Conservation (phyloP, 2,113 vertebrate genomes). For the Bubo blakistoni region DNA sequence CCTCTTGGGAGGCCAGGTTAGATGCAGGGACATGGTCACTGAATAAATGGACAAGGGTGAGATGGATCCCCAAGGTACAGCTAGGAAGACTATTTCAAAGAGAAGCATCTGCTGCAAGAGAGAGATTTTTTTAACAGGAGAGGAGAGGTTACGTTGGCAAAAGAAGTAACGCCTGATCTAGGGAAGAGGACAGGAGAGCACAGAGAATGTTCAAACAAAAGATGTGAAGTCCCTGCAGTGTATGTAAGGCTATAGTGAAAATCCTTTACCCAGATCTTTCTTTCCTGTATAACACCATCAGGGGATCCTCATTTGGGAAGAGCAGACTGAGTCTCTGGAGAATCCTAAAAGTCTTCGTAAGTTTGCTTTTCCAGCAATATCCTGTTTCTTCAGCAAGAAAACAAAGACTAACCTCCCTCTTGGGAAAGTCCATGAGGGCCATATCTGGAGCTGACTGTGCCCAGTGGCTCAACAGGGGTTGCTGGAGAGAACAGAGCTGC, state of each 20-base stretch:
- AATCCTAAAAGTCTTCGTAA: not conserved
- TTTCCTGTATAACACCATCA: not conserved
- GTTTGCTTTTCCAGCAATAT: not conserved
- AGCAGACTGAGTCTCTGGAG: not conserved
- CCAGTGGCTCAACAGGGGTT: not conserved
- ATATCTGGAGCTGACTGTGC: not conserved
- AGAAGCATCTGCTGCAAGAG: not conserved
- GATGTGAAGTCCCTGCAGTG: not conserved
- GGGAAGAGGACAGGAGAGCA: not conserved
- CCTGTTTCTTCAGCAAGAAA: not conserved
- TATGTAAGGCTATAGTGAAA: not conserved
- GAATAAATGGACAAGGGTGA: not conserved
- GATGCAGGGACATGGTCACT: not conserved
- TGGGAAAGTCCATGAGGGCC: fast-evolving
- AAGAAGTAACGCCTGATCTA: not conserved
- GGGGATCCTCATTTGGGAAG: not conserved
- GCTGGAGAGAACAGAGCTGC: not conserved
- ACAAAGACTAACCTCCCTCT: not conserved
- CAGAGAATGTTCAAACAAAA: not conserved
- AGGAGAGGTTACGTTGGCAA: not conserved
- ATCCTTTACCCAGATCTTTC: not conserved
- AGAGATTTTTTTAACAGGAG: not conserved
- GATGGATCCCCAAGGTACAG: not conserved
- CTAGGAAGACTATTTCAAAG: not conserved
- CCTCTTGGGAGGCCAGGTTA: not conserved